Conservation (phyloP, 2,113 vertebrate species). For the Cygnus atratus region DNA sequence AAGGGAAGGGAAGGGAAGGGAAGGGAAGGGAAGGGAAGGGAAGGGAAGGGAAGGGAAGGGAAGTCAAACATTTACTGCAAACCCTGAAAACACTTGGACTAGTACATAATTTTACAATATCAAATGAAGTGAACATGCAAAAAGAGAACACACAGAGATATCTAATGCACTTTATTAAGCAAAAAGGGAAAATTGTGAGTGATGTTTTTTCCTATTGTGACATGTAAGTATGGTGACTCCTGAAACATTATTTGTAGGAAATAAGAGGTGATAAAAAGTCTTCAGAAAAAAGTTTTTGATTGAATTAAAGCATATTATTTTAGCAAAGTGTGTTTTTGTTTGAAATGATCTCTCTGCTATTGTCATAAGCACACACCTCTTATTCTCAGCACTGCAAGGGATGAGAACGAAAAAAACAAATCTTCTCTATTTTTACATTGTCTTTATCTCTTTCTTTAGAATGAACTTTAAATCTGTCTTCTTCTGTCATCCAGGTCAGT, state of each 20-base stretch:
- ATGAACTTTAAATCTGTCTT: neutral
- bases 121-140: neutral
- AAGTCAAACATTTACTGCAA: neutral
- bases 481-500: neutral
- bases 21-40: too few species aligned
- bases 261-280: neutral
- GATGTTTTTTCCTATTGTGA: neutral
- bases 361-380: neutral
- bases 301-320: neutral
- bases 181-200: neutral
- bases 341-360: neutral
- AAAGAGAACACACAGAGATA: neutral
- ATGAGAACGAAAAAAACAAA: neutral
- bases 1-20: too few species aligned
- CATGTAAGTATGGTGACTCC: neutral
- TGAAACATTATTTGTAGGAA: neutral
- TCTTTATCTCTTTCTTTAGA: neutral
- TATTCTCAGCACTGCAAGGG: neutral
- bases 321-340: neutral
- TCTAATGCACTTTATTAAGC: neutral
- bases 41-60: too few species aligned
- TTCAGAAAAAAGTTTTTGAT: neutral
- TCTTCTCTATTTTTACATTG: neutral
- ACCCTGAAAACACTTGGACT: neutral
- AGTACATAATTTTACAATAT: neutral